These are phyloP conservation scores for Lates japonicus DNA, from an alignment of 2,797 vertebrate genomes.

Conservation along the genomic window DNA sequence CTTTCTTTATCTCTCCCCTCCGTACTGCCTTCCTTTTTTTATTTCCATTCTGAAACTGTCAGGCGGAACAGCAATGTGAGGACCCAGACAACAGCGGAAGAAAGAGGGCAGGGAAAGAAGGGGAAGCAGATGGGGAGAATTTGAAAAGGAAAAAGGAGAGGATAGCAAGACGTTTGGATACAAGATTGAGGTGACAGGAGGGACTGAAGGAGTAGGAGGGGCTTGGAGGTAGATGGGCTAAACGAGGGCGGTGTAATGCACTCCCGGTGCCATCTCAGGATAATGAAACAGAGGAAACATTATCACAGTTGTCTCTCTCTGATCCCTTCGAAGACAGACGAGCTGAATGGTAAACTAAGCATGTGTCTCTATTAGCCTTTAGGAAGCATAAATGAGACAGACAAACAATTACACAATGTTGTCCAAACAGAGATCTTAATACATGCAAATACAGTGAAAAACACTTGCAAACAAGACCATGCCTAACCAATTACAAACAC, in stretches of 20 bases:
- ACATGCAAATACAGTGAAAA: slow-evolving; percentile 15
- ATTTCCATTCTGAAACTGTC: slow-evolving; percentile 81
- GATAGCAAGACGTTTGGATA: slow-evolving; percentile 1
- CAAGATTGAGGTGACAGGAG: slow-evolving; percentile 10
- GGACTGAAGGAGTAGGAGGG: slow-evolving; percentile 19
- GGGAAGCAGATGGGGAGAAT: slow-evolving; percentile 24
- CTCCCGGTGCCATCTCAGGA: slow-evolving; percentile 37
- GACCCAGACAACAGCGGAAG: slow-evolving; percentile 58
- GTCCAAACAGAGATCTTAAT: slow-evolving; percentile 30
- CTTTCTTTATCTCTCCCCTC: slow-evolving; percentile 73
- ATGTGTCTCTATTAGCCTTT: slow-evolving; percentile 27
- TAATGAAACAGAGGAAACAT: slow-evolving; percentile 36
- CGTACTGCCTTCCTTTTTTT: slow-evolving; percentile 62
- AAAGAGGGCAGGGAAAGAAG: slow-evolving; percentile 44
- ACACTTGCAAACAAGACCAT: neutral
- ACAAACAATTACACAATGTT: slow-evolving; percentile 32
- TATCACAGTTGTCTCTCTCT: slow-evolving; percentile 3
- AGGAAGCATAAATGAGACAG: slow-evolving; percentile 31
- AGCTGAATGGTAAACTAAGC: slow-evolving; percentile 30
- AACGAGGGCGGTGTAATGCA: slow-evolving; percentile 28
- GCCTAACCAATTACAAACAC: slow-evolving; percentile 1
- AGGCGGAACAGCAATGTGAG: slow-evolving; percentile 66
- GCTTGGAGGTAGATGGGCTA: slow-evolving; percentile 23
- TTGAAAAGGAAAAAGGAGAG: slow-evolving; percentile 13
- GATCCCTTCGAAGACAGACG: slow-evolving; percentile 18